phyloP scores from a whole-genome alignment of 2,113 vertebrate species.

The Lota lota region DNA sequence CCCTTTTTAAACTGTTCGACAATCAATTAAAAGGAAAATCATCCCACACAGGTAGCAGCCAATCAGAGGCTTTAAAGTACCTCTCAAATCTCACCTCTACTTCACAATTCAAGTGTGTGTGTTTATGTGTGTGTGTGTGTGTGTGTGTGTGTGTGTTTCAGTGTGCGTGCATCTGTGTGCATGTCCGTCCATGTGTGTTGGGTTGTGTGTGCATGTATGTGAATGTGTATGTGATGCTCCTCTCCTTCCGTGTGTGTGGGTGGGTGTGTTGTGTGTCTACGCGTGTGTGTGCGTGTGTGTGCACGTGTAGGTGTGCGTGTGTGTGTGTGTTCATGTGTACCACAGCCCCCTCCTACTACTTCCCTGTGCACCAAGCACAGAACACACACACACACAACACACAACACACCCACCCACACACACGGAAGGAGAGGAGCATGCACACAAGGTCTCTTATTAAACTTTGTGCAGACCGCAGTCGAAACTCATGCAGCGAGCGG shows the following conservation, averaged over 20 bases:
- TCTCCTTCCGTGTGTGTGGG: constrained; percentile 1
- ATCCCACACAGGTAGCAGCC: constrained; percentile 32
- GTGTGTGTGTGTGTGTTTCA: neutral
- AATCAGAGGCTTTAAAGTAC: constrained; percentile 52
- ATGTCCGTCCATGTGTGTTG: neutral
- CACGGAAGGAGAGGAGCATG: neutral
- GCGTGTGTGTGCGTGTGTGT: too few species aligned
- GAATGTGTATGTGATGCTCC: too few species aligned
- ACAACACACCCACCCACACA: too few species aligned
- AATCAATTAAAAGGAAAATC: constrained; percentile 62
- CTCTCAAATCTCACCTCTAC: constrained; percentile 5
- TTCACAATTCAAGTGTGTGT: constrained; percentile 26
- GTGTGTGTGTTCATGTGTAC: too few species aligned
- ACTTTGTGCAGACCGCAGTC: constrained; percentile 63
- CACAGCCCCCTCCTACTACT: too few species aligned
- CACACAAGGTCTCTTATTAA: constrained; percentile 52
- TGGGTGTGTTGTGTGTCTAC: too few species aligned
- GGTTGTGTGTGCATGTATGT: neutral
- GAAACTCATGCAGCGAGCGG: constrained; percentile 56
- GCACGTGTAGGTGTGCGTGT: too few species aligned
- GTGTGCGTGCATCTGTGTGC: neutral
- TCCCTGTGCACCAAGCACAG: too few species aligned
- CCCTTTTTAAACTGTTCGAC: constrained; percentile 67
- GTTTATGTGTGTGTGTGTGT: neutral
- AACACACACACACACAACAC: too few species aligned